phyloP scores from a whole-genome alignment of 2,888 invertebrate genomes.

The Drosophila fungiperda region DNA sequence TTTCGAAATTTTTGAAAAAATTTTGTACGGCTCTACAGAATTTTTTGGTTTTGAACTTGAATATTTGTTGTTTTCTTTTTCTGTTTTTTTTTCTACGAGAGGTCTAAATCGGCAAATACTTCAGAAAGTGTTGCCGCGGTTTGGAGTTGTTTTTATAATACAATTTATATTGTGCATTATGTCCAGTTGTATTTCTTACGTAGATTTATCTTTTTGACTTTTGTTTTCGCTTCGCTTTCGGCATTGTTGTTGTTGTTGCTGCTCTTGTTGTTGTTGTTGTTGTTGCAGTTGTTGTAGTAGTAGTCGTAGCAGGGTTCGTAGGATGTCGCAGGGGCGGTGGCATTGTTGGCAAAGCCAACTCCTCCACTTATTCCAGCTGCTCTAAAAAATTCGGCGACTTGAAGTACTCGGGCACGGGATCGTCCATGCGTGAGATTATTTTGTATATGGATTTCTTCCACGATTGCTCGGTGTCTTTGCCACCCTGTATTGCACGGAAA shows the following conservation, averaged over 20 bases:
- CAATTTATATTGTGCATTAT: conserved; percentile 41
- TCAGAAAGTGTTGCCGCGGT: conserved; percentile 42
- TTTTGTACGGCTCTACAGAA: conserved; percentile 63
- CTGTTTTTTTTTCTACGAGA: conserved; percentile 47
- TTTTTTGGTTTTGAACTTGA: conserved; percentile 60
- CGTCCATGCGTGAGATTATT: conserved; percentile 99
- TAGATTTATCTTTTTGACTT: conserved; percentile 75
- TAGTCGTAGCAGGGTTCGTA: conserved; percentile 58
- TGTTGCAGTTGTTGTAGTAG: conserved; percentile 46
- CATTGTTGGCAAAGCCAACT: conserved; percentile 71
- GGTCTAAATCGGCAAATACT: conserved; percentile 42
- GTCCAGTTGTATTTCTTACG: conserved; percentile 75
- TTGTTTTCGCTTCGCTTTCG: conserved; percentile 69
- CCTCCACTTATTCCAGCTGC: conserved; percentile 92
- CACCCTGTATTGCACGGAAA: conserved; percentile 98
- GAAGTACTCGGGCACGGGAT: conserved; percentile 99
- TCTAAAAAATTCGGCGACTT: conserved; percentile 99
- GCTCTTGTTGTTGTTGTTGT: conserved; percentile 35
- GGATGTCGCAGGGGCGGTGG: conserved; percentile 56
- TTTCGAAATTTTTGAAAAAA: conserved; percentile 68
- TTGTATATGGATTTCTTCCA: conserved; percentile 99
- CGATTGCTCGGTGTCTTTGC: conserved; percentile 98
- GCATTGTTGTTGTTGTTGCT: conserved; percentile 44
- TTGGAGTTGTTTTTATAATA: conserved; percentile 21
- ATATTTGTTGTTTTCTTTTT: conserved; percentile 2